A percentile compares a stretch with the other conserved stretches of the same genome.
phyloP scores from a whole-genome alignment of 1,140 invertebrate species.

The Orussus abietinus region DNA sequence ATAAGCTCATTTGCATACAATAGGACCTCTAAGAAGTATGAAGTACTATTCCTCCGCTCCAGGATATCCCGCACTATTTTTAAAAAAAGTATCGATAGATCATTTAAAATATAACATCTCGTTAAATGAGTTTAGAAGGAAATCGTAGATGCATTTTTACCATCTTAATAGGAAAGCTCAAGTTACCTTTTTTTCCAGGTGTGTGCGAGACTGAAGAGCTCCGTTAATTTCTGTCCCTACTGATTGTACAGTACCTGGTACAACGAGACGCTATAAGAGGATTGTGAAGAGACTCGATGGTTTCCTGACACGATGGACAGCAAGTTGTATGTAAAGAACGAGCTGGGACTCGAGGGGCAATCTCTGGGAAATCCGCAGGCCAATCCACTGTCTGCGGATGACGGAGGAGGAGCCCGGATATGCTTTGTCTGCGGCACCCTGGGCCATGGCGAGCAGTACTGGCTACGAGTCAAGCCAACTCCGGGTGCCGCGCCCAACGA shows the following conservation, averaged over 20 bases:
- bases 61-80: background rate
- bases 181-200: constrained; percentile 25
- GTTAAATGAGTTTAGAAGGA: constrained; percentile 5
- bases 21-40: constrained; percentile 8
- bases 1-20: constrained; percentile 27
- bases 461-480: constrained; percentile 64
- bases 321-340: constrained; percentile 52
- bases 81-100: constrained; percentile 2
- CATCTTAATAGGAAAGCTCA: too few relatives aligned
- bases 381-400: constrained; percentile 28
- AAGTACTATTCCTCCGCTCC: constrained; percentile 9
- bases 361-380: constrained; percentile 30
- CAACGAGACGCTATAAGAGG: constrained; percentile 25
- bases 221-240: constrained; percentile 16
- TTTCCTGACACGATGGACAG: constrained; percentile 51
- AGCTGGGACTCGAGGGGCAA: constrained; percentile 46
- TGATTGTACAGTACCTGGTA: constrained; percentile 27
- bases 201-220: constrained; percentile 20
- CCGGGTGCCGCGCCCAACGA: constrained; percentile 57
- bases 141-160: constrained; percentile 3
- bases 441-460: constrained; percentile 66
- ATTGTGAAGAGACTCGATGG: constrained; percentile 34
- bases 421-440: constrained; percentile 85
- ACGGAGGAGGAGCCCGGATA: constrained; percentile 38
- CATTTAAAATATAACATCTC: constrained; percentile 7